Conservation (phyloP, 2,113 vertebrate species). For the Festucalex cinctus region DNA sequence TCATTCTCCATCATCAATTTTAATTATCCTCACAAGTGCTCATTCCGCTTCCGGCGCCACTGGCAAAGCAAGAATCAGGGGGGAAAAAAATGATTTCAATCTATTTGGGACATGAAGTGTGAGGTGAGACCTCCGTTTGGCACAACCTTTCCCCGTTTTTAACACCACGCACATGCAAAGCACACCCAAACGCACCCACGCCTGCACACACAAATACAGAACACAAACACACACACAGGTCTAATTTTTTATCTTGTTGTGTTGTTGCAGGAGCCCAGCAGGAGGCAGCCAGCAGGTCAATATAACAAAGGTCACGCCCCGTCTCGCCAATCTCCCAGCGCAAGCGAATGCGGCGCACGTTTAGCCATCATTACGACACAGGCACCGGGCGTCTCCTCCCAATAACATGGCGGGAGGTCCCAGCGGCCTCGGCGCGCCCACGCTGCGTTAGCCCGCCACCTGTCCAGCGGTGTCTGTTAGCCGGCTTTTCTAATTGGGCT, state of each 20-base stretch:
- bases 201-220: neutral
- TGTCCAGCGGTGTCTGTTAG: constrained; percentile 38
- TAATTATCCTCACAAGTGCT: constrained; percentile 70
- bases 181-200: constrained; percentile 3
- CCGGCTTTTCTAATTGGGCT: constrained; percentile 54
- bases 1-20: constrained; percentile 74
- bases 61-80: constrained; percentile 45
- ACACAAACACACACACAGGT: constrained; percentile 5
- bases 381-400: constrained; percentile 51
- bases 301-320: constrained; percentile 65
- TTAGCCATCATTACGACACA: constrained; percentile 69
- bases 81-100: constrained; percentile 55
- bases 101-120: constrained; percentile 65
- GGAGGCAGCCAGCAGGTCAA: constrained; percentile 58
- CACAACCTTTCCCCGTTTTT: constrained; percentile 27
- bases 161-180: constrained; percentile 10
- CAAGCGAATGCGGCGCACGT: constrained; percentile 64
- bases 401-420: constrained; percentile 55
- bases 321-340: constrained; percentile 63
- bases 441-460: constrained; percentile 47
- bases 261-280: constrained; percentile 41
- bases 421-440: constrained; percentile 35
- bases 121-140: constrained; percentile 64
- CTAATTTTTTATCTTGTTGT: constrained; percentile 21
- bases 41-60: constrained; percentile 56